These are phyloP conservation scores for Zapus hudsonius DNA, from an alignment of 2,113 vertebrate genomes.

Conservation along the genomic window DNA sequence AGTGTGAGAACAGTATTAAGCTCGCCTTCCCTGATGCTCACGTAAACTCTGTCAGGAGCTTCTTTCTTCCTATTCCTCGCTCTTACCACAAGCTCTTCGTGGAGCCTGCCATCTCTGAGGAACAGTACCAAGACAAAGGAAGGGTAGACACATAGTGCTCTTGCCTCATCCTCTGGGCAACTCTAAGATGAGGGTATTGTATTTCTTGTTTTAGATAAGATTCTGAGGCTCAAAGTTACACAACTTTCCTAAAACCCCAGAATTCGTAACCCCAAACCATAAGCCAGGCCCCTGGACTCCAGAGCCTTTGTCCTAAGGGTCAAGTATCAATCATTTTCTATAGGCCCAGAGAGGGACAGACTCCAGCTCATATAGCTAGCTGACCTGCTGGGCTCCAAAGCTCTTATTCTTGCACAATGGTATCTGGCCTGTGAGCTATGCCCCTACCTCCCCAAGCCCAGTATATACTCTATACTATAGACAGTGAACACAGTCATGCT, in stretches of 20 bases:
- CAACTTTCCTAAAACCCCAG: conserved; percentile 16
- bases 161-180: conserved; percentile 19
- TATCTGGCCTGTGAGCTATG: neutral
- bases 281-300: neutral
- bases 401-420: neutral
- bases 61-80: neutral
- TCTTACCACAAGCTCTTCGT: neutral
- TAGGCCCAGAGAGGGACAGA: neutral
- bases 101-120: neutral
- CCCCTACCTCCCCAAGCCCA: neutral
- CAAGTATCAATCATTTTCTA: neutral
- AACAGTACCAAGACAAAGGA: neutral
- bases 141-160: neutral
- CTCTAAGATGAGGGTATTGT: neutral
- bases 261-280: conserved; percentile 24
- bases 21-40: neutral
- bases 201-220: conserved; percentile 34
- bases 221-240: conserved; percentile 2
- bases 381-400: neutral
- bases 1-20: neutral
- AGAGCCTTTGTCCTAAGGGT: neutral
- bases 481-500: conserved; percentile 13
- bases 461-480: neutral
- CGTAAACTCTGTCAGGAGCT: neutral
- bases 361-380: conserved; percentile 14